These are phyloP conservation scores for Catostylus mosaicus DNA, from an alignment of 30 jellyfish, hydroid and myxozoan genomes.

Conservation along the genomic window DNA sequence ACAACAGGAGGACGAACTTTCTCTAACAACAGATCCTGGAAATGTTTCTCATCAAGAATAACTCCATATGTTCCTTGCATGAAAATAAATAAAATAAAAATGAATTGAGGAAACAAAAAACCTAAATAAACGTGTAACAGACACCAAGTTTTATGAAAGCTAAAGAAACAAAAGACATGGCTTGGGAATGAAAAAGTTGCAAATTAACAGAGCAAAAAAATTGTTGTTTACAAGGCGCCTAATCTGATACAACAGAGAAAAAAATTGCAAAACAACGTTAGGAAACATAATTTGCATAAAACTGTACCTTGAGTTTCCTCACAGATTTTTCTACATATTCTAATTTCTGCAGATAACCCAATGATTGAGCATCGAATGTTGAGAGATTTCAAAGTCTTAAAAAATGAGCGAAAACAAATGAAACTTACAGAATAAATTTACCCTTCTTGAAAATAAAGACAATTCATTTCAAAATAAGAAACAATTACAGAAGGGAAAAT, in stretches of 20 bases:
- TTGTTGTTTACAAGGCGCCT: too few species aligned
- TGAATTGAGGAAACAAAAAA: background rate
- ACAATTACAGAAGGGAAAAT: too few species aligned
- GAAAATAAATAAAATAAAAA: background rate
- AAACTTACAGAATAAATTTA: background rate
- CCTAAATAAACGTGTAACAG: background rate
- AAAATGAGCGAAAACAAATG: background rate
- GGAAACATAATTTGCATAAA: too few species aligned
- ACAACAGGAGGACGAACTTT: constrained; percentile 97
- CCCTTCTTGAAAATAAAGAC: too few species aligned
- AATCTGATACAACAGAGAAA: too few species aligned
- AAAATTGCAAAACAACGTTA: too few species aligned
- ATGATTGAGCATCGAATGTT: constrained; percentile 88
- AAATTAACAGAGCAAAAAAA: too few species aligned
- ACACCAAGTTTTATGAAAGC: too few species aligned
- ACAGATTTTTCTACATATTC: constrained; percentile 77
- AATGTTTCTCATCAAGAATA: constrained; percentile 91
- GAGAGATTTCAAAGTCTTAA: constrained; percentile 53
- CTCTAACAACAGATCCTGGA: constrained; percentile 83
- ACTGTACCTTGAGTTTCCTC: constrained; percentile 74
- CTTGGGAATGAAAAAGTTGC: too few species aligned
- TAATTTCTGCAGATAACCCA: constrained; percentile 92
- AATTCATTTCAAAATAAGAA: too few species aligned
- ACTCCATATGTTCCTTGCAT: constrained; percentile 97
- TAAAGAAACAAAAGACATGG: too few species aligned